Conservation (phyloP, 2,113 vertebrate species). For the Pristiophorus japonicus region DNA sequence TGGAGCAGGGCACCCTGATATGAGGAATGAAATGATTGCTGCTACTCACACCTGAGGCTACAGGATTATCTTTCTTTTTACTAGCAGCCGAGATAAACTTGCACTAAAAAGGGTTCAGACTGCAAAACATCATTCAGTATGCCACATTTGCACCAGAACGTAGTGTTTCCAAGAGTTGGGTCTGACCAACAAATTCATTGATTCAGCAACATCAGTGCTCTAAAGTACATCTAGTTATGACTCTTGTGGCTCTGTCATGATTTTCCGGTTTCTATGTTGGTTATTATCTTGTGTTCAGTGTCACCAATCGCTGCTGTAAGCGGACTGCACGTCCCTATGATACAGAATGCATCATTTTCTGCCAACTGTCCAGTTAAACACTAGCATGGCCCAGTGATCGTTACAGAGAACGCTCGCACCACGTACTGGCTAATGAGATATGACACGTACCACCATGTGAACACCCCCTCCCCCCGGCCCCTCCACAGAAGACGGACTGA, state of each 20-base stretch:
- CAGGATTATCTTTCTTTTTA: slow-evolving; percentile 8
- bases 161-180: not conserved
- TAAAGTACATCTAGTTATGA: not conserved
- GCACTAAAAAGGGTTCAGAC: not conserved
- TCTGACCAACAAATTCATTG: not conserved
- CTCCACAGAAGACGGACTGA: not conserved
- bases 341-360: not conserved
- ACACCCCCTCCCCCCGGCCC: not conserved
- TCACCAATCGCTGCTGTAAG: not conserved
- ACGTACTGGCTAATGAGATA: not conserved
- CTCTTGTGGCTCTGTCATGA: not conserved
- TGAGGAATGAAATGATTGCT: not conserved
- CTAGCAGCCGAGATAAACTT: not conserved
- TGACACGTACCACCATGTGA: not conserved
- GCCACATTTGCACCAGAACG: not conserved
- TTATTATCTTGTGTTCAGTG: too few species aligned
- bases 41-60: not conserved
- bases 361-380: not conserved
- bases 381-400: not conserved
- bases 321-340: not conserved
- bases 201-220: not conserved
- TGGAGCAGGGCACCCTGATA: not conserved
- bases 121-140: not conserved
- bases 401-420: not conserved
- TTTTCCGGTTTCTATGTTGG: not conserved